phyloP scores from a whole-genome alignment of 2,888 invertebrate genomes.

The Tupiocoris notatus region DNA sequence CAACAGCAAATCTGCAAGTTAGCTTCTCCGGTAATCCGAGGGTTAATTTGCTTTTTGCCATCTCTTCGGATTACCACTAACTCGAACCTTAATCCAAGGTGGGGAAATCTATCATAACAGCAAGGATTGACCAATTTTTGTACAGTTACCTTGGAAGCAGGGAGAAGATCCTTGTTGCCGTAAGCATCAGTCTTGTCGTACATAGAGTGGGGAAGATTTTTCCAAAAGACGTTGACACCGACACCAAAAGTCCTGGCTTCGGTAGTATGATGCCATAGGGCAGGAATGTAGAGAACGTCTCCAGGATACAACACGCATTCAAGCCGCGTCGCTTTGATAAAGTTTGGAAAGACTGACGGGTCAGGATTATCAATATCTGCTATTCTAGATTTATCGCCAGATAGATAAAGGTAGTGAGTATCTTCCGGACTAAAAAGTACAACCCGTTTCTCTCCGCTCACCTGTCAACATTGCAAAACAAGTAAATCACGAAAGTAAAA shows the following conservation, averaged over 20 bases:
- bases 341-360: conserved; percentile 54
- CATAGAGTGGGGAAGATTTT: conserved; percentile 54
- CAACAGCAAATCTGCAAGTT: too few relatives aligned
- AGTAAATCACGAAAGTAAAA: too few relatives aligned
- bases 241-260: conserved; percentile 57
- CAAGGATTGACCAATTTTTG: too few relatives aligned
- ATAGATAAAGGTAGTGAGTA: conserved; percentile 57
- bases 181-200: conserved; percentile 60
- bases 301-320: conserved; percentile 56
- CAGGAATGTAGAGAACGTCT: conserved; percentile 59
- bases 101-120: too few relatives aligned
- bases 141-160: conserved; percentile 55
- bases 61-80: too few relatives aligned
- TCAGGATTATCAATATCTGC: conserved; percentile 57
- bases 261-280: conserved; percentile 61
- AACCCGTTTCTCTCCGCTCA: conserved; percentile 56
- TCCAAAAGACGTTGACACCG: conserved; percentile 61
- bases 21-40: too few relatives aligned
- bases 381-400: conserved; percentile 59
- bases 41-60: too few relatives aligned
- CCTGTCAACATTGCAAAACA: conserved; percentile 7
- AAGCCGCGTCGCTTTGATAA: conserved; percentile 54
- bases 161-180: conserved; percentile 59
- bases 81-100: too few relatives aligned
- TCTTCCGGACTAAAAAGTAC: conserved; percentile 57